Conservation (phyloP, 2,888 invertebrate species). For the Sminthurinus aureus region DNA sequence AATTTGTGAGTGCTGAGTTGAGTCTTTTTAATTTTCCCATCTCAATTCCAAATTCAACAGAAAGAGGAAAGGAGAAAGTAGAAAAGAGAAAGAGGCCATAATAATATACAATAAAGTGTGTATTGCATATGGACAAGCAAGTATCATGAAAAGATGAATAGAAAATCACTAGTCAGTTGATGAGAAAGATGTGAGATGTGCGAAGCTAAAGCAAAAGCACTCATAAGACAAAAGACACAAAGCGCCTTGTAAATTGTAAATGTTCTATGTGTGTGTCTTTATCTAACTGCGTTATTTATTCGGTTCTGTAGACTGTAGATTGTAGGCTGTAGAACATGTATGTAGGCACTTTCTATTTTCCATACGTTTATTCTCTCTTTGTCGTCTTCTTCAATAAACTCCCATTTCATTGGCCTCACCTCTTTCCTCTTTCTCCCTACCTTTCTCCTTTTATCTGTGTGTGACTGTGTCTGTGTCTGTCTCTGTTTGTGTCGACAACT, state of each 20-base stretch:
- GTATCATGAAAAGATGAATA: neutral
- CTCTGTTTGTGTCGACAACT: slow-evolving; percentile 6
- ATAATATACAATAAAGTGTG: too few relatives aligned
- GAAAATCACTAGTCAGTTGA: neutral
- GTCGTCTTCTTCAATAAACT: neutral
- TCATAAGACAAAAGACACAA: slow-evolving; percentile 2
- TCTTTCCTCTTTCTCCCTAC: neutral
- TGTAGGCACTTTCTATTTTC: too few relatives aligned
- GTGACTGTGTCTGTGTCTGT: neutral
- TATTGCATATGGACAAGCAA: too few relatives aligned
- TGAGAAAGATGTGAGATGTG: slow-evolving; percentile 1
- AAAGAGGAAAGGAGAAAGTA: too few relatives aligned
- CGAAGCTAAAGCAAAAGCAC: slow-evolving; percentile 9
- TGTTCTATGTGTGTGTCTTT: neutral
- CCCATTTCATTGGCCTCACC: neutral
- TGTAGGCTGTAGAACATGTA: too few relatives aligned
- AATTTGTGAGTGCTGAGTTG: too few relatives aligned
- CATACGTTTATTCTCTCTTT: neutral
- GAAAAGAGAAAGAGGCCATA: too few relatives aligned
- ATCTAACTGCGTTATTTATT: too few relatives aligned
- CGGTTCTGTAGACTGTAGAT: too few relatives aligned
- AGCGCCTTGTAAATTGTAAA: slow-evolving; percentile 12
- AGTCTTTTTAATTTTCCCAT: too few relatives aligned
- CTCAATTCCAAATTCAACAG: too few relatives aligned
- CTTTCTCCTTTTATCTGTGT: neutral